phyloP scores from a whole-genome alignment of 2,797 vertebrate species.

The Loriculus beryllinus region DNA sequence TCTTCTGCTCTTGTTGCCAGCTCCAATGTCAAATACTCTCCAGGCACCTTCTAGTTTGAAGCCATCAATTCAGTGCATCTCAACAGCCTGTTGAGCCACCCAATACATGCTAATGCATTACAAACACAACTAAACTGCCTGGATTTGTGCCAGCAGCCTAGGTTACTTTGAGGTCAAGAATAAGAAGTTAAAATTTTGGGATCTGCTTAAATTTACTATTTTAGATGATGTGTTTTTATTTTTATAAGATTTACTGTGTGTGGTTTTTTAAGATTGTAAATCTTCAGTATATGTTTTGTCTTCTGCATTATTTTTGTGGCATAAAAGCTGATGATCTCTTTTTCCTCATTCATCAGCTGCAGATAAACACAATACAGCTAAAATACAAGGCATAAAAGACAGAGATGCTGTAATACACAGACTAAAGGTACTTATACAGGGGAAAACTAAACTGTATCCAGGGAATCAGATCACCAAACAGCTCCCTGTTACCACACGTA shows the following conservation, averaged over 20 bases:
- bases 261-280: not conserved
- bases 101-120: not conserved
- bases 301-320: not conserved
- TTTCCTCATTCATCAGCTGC: not conserved
- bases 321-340: not conserved
- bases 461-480: not conserved
- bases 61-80: not conserved
- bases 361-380: not conserved
- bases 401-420: not conserved
- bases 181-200: not conserved
- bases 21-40: not conserved
- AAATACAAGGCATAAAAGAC: not conserved
- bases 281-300: not conserved
- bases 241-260: not conserved
- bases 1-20: not conserved
- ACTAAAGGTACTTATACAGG: not conserved
- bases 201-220: not conserved
- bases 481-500: not conserved
- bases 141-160: not conserved
- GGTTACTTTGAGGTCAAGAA: not conserved
- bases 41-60: not conserved
- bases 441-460: not conserved
- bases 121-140: not conserved
- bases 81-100: not conserved
- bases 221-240: not conserved